phyloP scores from a whole-genome alignment of 2,113 vertebrate genomes.

The Charina bottae region DNA sequence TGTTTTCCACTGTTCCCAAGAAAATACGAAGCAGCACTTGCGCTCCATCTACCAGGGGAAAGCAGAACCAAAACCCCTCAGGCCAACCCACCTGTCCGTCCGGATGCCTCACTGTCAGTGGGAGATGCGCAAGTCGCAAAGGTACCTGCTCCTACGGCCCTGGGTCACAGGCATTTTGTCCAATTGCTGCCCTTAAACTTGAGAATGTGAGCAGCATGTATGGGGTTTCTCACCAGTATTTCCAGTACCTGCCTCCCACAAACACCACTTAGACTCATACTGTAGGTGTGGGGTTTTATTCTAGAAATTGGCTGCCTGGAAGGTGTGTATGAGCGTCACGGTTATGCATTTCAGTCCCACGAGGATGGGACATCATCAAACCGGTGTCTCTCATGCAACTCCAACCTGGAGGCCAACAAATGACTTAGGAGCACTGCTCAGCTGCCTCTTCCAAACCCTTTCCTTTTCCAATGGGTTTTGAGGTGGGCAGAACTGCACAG shows the following conservation, averaged over 20 bases:
- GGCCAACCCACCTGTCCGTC: fast-evolving
- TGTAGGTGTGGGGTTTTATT: not conserved
- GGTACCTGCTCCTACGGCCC: not conserved
- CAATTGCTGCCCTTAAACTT: not conserved
- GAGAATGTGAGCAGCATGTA: not conserved
- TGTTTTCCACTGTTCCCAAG: not conserved
- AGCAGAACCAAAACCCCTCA: not conserved
- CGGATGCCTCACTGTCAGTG: not conserved
- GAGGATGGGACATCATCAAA: too few species aligned
- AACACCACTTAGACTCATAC: not conserved
- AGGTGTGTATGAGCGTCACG: not conserved
- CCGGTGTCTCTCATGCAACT: too few species aligned
- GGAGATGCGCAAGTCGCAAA: not conserved
- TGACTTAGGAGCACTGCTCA: too few species aligned
- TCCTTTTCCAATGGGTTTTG: too few species aligned
- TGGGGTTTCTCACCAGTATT: too few species aligned
- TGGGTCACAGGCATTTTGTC: not conserved
- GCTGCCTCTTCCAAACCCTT: too few species aligned
- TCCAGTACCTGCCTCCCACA: not conserved
- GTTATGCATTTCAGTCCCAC: not conserved
- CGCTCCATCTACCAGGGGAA: not conserved
- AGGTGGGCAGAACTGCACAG: too few species aligned
- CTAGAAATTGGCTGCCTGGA: not conserved
- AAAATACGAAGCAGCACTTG: not conserved
- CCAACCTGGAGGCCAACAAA: too few species aligned